phyloP scores from a whole-genome alignment of 2,888 invertebrate species.

The Sarcophaga rosellei region DNA sequence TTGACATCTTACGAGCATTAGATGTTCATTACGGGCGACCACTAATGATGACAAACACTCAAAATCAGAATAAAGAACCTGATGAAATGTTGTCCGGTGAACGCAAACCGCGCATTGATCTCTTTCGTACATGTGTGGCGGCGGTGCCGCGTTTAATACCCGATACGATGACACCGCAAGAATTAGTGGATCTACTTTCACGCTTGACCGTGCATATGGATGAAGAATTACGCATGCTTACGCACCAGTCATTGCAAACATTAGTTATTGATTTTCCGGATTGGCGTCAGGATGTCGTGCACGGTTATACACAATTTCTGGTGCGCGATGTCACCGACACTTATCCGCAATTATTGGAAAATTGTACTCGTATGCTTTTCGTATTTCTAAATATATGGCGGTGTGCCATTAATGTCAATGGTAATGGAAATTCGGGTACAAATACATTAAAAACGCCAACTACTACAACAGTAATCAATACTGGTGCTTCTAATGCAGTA shows the following conservation, averaged over 20 bases:
- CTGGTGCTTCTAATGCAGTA: conserved; percentile 48
- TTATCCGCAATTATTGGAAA: conserved; percentile 88
- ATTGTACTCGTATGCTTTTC: conserved; percentile 94
- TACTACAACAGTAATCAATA: conserved; percentile 57
- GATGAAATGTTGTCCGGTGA: conserved; percentile 97
- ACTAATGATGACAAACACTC: conserved; percentile 97
- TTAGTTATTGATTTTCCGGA: conserved; percentile 97
- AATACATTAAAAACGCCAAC: conserved; percentile 72
- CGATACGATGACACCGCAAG: conserved; percentile 97
- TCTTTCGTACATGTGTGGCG: conserved; percentile 98
- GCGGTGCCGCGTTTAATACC: conserved; percentile 98
- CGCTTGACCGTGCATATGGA: conserved; percentile 99
- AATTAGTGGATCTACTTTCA: conserved; percentile 96
- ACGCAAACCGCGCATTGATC: conserved; percentile 97
- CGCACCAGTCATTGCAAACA: conserved; percentile 97
- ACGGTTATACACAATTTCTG: conserved; percentile 96
- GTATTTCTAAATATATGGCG: conserved; percentile 97
- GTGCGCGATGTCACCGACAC: conserved; percentile 90
- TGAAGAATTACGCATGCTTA: conserved; percentile 95
- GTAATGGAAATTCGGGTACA: conserved; percentile 65
- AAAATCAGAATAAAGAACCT: conserved; percentile 97
- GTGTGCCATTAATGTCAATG: conserved; percentile 84
- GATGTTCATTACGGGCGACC: conserved; percentile 99
- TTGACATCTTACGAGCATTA: conserved; percentile 95
- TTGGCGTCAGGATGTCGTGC: conserved; percentile 98